Base-by-base conservation (phyloP, 1,140 invertebrate genomes). In the Hyposmocoma kahamanoa region DNA sequence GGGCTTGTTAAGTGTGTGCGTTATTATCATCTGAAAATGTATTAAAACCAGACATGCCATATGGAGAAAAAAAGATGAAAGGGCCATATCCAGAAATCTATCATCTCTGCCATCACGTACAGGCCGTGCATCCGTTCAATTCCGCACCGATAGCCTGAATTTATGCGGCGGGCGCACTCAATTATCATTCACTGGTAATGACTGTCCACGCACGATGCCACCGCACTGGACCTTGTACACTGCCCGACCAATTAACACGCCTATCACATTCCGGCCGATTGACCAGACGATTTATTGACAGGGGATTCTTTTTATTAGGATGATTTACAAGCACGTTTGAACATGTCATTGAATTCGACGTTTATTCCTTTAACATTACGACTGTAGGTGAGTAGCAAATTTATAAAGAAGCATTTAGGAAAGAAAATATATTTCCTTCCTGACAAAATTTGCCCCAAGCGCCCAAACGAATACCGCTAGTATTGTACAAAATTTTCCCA, bases 171-270 rank as follows among this genome's bases (percentile, higher is more conserved):
- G 59, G 55, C 55, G 62, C 62, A 52, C 61, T 67, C 78, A 78
- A 79, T 84, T 83, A 84, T 78, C 77, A 84, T 81, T 70, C 69
- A 72, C 66, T n/a, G n/a, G 67, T 66, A 69, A 72, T 75, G 69
- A 72, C 62, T 64, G 62, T 34, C 69, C 73, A 67, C 58, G 60
- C 64, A 53, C 28, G 44, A n/a, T 53, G 34, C 45, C 47, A 47
- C 46, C 43, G 49, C 59, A 56, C 20, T 39, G 19, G 52, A 50
- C 59, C 55, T 66, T 63, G n/a, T 65, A 60, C 63, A 68, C 72
- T 67, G 67, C 72, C 75, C 70, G 64, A 42, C 67, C 78, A 79
- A 84, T 84, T 84, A 82, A 72, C 76, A 78, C 78, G 69, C 75
- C 79, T 68, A 81, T 79, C 60, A 68, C 68, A 78, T 74, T 62